These are phyloP conservation scores for Synanthedon formicaeformis DNA, from an alignment of 2,888 invertebrate genomes.

Conservation along the genomic window DNA sequence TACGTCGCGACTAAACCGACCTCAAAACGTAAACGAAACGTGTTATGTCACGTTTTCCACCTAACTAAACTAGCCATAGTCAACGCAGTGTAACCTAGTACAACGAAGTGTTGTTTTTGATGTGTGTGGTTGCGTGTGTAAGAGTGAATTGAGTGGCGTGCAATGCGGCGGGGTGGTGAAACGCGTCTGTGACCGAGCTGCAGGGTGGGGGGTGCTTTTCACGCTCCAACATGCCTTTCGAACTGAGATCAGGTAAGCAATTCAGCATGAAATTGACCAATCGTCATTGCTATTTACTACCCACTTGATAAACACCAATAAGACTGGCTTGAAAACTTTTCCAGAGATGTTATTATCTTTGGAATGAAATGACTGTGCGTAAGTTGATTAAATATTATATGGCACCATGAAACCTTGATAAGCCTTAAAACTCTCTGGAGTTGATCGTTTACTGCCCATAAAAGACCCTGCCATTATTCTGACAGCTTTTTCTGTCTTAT, in stretches of 20 bases:
- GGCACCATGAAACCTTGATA: neutral
- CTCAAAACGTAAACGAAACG: slow-evolving; percentile 29
- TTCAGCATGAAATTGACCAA: slow-evolving; percentile 3
- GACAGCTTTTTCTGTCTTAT: neutral
- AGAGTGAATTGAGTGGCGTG: slow-evolving; percentile 39
- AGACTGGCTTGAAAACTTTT: no score
- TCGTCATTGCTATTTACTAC: no score
- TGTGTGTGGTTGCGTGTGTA: slow-evolving; percentile 33
- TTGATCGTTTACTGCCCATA: neutral
- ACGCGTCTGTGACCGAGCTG: slow-evolving; percentile 45
- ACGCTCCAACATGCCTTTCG: slow-evolving; percentile 63
- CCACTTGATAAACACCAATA: no score
- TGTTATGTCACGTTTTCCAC: slow-evolving; percentile 37
- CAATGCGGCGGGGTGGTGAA: slow-evolving; percentile 42
- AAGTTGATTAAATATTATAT: neutral
- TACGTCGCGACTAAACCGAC: slow-evolving; percentile 39
- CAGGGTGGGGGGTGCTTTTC: slow-evolving; percentile 48
- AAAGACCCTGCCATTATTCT: neutral
- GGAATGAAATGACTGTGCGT: neutral
- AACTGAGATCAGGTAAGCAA: slow-evolving; percentile 62
- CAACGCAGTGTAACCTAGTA: slow-evolving; percentile 15
- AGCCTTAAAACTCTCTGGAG: neutral
- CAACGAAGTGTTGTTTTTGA: slow-evolving; percentile 23
- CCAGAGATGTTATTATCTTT: neutral
- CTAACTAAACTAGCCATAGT: slow-evolving; percentile 7